These are phyloP conservation scores for Formica exsecta DNA, from an alignment of 1,140 invertebrate genomes.

Conservation along the genomic window DNA sequence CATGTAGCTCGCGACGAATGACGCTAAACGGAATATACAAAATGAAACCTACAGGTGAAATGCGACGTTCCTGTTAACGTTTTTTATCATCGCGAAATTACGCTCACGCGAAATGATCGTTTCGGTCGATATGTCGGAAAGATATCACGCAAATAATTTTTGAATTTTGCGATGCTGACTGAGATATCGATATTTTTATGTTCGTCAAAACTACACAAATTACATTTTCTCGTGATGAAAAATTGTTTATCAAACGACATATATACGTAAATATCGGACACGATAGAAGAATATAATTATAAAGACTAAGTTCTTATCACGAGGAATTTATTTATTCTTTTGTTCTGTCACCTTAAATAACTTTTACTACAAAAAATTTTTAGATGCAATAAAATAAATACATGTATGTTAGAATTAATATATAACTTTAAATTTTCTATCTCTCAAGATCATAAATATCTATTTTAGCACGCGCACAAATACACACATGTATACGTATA, in stretches of 20 bases:
- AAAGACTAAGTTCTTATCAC: background rate
- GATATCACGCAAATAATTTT: constrained; percentile 13
- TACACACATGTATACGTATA: too few species aligned
- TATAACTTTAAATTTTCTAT: background rate
- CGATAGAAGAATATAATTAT: background rate
- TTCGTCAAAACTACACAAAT: background rate
- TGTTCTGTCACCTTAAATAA: background rate
- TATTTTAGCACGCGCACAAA: too few species aligned
- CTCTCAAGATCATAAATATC: background rate
- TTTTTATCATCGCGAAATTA: background rate
- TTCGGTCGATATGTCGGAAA: constrained; percentile 16
- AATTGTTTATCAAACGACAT: constrained; percentile 5
- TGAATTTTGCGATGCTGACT: background rate
- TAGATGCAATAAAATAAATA: background rate
- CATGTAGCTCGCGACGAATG: background rate
- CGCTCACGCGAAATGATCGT: constrained; percentile 9
- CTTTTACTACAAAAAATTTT: background rate
- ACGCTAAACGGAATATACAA: background rate
- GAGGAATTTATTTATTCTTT: background rate
- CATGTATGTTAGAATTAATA: background rate
- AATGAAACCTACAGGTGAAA: background rate
- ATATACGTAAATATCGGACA: background rate
- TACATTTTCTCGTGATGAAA: background rate
- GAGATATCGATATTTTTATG: background rate
- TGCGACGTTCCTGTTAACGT: background rate